These are phyloP conservation scores for Cinara cedri DNA, from an alignment of 2,888 invertebrate genomes.

Conservation along the genomic window DNA sequence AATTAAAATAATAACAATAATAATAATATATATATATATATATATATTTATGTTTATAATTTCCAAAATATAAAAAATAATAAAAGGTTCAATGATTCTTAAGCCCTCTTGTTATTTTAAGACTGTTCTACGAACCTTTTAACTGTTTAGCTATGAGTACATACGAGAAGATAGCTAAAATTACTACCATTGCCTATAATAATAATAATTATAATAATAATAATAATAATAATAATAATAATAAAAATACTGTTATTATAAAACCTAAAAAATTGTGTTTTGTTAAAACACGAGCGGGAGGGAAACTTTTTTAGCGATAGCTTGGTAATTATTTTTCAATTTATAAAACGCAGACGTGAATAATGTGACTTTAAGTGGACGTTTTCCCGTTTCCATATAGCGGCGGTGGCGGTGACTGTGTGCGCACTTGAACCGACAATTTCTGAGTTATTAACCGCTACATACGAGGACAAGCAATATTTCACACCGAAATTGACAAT, in stretches of 20 bases:
- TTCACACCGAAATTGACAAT: constrained; percentile 56
- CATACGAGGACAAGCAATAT: constrained; percentile 55
- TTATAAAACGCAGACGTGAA: constrained; percentile 46
- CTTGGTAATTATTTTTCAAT: constrained; percentile 42
- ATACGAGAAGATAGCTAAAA: too few species aligned
- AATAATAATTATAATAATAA: constrained; percentile 18
- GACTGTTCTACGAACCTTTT: too few species aligned
- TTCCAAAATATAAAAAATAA: too few species aligned
- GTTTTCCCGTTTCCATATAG: background rate
- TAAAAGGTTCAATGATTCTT: too few species aligned
- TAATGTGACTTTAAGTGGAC: constrained; percentile 54
- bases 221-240: background rate
- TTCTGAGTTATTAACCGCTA: constrained; percentile 55
- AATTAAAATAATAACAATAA: background rate
- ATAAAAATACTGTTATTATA: too few species aligned
- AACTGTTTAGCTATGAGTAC: too few species aligned
- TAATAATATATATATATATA: too few species aligned
- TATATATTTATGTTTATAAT: too few species aligned
- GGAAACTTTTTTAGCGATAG: background rate
- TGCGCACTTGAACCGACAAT: constrained; percentile 44
- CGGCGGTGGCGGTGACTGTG: background rate
- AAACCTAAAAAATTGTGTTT: background rate
- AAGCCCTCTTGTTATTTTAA: too few species aligned
- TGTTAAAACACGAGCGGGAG: background rate
- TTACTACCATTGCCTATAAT: too few species aligned